Conservation (phyloP, 2,888 invertebrate species). For the Andrena hattorfiana region DNA sequence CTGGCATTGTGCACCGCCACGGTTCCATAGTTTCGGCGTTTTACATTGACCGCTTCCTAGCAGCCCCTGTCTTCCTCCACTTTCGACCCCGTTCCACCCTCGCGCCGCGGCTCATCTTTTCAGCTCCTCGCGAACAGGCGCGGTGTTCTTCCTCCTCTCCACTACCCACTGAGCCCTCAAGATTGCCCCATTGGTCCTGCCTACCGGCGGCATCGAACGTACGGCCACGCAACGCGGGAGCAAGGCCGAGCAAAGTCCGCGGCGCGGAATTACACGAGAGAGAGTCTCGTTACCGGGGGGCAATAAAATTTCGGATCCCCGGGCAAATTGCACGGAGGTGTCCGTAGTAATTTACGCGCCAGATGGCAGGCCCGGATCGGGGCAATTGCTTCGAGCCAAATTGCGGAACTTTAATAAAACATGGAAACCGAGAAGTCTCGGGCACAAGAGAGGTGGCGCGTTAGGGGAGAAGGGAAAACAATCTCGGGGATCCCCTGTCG, state of each 20-base stretch:
- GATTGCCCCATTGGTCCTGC: too few species aligned
- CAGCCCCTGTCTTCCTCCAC: constrained; percentile 12
- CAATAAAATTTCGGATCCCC: constrained; percentile 46
- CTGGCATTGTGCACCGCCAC: constrained; percentile 72
- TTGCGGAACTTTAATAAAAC: constrained; percentile 56
- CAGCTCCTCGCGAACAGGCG: not conserved
- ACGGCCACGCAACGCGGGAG: not conserved
- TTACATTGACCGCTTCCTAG: constrained; percentile 52
- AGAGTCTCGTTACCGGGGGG: constrained; percentile 39
- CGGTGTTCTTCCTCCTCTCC: too few species aligned
- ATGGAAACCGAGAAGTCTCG: constrained; percentile 10
- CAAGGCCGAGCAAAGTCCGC: not conserved
- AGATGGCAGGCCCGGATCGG: constrained; percentile 41
- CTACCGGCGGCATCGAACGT: not conserved
- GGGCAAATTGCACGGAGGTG: constrained; percentile 41
- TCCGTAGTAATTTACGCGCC: constrained; percentile 55
- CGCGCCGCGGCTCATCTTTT: not conserved
- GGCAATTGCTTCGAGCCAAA: constrained; percentile 39
- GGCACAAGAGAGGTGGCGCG: not conserved
- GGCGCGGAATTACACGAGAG: constrained; percentile 26
- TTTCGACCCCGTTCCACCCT: not conserved
- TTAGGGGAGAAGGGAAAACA: constrained; percentile 8
- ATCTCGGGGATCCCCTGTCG: not conserved
- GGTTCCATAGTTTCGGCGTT: constrained; percentile 69
- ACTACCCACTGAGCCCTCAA: too few species aligned